Base-by-base conservation (phyloP, 2,797 vertebrate genomes). In the Streptopelia turtur region DNA sequence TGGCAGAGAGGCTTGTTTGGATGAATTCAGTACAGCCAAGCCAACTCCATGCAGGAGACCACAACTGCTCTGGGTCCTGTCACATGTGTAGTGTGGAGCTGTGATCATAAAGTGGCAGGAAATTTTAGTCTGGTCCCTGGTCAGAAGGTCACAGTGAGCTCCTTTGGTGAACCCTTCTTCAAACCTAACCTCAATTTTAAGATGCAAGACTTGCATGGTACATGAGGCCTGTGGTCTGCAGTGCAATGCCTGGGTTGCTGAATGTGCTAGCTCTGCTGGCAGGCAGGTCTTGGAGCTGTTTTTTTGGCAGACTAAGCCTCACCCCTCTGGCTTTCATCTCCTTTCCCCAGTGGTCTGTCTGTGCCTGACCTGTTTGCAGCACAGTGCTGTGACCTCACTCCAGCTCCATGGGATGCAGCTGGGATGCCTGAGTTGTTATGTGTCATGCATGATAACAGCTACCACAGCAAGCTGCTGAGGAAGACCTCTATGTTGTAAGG, bases 11-110 rank as follows among this genome's bases (percentile, higher is more conserved):
- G 8, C 4, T 50, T 52, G 20, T 33, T 13, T 0, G 0, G 18
- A 76, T 57, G 11, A 90, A 59, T 74, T 83, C 52, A 66, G 28
- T 45, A 23, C 37, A 65, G 7, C 14, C 37, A 74, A 47, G 18
- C 24, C 3, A 5, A 10, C 17, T 33, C 20, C 0, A 0, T 30
- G 23, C 45, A 70, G 11, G 45, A 83, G 31, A 75, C 13, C 25
- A 23, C 0, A 1, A 21, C 20, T 1, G 0, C 27, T 84, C 20
- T 63, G 69, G 16, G 20, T 85, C 25, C 37, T 77, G 22, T 13
- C 0, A 0, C 1, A 2, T 22, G 25, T 49, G 18, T 16, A 78
- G 25, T 1, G 0, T 27, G 39, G 41, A 65, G 21, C 23, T 87
- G 35, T 55, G 28, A 53, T 49, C 27, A 31, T 16, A 52, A 89